Evolutionary conservation across 2,797 vertebrate genomes (phyloP), one percentile per base, ranked within the genome.

Genomic region (Podargus strigoides): DNA sequence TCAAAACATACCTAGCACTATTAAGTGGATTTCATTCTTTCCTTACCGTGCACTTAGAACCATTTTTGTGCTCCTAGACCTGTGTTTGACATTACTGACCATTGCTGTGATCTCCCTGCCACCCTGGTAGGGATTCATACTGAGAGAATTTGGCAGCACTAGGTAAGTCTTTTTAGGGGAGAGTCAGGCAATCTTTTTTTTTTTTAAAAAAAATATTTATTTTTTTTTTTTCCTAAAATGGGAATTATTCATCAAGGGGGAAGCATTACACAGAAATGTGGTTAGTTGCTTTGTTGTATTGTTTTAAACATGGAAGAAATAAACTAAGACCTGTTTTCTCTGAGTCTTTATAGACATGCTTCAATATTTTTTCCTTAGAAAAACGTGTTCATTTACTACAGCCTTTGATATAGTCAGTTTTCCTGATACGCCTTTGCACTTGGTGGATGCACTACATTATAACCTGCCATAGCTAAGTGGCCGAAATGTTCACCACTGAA

Each of bases 11-110:
- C 11, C 10, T 36, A 47, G 47, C 2, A 1, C 52, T 70, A 4
- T 27, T 62, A 60, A 72, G 28, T 55, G 63, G 44, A n/a, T 90
- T 93, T 79, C 23, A 60, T 75, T 89, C 60, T 92, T 89, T 56
- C 16, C 24, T 92, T 83, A 24, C 21, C 6, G 3, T 8, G 26
- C 10, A 14, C 26, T 90, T 55, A 22, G 12, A 69, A 39, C 41
- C 20, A 7, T n/a, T 89, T 85, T 37, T 80, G 53, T 93, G 44
- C 64, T 90, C 32, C 7, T 16, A 76, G 68, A 28, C n/a, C 56
- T 26, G 12, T 34, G 46, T 82, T 46, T 73, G 78, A 37, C 70
- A 30, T 77, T 55, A 55, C 53, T 72, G 59, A 64, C 32, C 2
- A 1, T n/a, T 70, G n/a, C 62, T 89, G 36, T 59, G 67, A 30